Percentiles rank a stretch among this genome's conserved stretches.
Evolutionary conservation across 2,113 vertebrate genomes (phyloP).

Genomic region (Callospermophilus lateralis): DNA sequence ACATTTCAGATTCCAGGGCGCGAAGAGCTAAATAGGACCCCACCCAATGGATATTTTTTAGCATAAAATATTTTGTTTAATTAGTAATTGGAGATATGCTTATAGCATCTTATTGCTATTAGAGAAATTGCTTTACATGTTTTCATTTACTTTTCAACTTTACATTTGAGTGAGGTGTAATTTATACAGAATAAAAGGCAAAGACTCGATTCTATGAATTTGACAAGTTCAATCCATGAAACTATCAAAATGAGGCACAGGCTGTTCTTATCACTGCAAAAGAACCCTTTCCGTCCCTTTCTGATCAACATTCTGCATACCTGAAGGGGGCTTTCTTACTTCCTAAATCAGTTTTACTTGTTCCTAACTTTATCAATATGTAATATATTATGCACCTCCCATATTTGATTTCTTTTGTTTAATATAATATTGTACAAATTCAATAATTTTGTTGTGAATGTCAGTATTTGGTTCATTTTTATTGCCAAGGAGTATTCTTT

Average conservation of each 20-base stretch:
- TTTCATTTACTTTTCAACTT: conserved; percentile 24
- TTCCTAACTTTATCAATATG: conserved; percentile 5
- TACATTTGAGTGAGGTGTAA: conserved; percentile 22
- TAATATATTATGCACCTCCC: background rate
- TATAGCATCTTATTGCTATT: background rate
- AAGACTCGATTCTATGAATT: conserved; percentile 20
- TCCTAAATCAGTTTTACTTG: background rate
- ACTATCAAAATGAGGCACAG: background rate
- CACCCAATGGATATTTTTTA: background rate
- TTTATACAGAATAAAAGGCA: background rate
- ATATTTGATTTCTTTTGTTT: background rate
- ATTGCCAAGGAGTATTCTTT: background rate
- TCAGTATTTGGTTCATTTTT: background rate
- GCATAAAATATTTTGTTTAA: background rate
- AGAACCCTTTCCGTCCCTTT: background rate
- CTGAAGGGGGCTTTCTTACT: background rate
- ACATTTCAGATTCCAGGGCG: conserved; percentile 7
- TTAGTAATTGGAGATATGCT: background rate
- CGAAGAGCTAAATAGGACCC: background rate
- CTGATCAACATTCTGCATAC: background rate
- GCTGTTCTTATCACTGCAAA: background rate
- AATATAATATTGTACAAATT: background rate
- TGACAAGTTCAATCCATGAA: background rate
- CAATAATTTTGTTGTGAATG: background rate
- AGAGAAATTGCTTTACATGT: conserved; percentile 1